Evolutionary conservation across 2,797 vertebrate species (phyloP).

Genomic region (Hemitrygon akajei): DNA sequence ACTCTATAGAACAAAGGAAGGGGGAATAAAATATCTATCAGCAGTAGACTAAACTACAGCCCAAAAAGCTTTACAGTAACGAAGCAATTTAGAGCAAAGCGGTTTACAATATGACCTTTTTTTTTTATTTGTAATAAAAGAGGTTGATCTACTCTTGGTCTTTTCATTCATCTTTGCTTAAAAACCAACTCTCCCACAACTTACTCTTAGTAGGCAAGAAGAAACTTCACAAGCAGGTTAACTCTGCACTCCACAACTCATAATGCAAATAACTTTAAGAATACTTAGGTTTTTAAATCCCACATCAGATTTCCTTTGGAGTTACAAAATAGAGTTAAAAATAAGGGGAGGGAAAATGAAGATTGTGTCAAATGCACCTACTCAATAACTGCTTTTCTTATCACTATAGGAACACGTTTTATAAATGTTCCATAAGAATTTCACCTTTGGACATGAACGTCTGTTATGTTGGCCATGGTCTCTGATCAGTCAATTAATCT

Average conservation of each 20-base stretch:
- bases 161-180: background rate
- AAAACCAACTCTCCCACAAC: background rate
- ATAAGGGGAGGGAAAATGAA: background rate
- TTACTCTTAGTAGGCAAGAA: no score
- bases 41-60: background rate
- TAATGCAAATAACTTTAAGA: background rate
- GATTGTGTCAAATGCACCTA: background rate
- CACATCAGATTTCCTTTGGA: background rate
- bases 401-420: background rate
- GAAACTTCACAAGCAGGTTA: background rate
- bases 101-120: background rate
- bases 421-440: background rate
- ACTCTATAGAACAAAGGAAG: slow-evolving; percentile 60
- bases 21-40: background rate
- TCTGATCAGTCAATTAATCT: background rate
- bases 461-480: no score
- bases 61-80: background rate
- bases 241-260: background rate
- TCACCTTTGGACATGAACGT: background rate
- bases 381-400: background rate
- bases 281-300: background rate
- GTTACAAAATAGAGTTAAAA: background rate
- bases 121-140: background rate
- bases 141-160: background rate
- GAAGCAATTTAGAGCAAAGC: background rate